Evolutionary conservation across 2,113 vertebrate genomes (phyloP).

Genomic region (Antigone vipio): DNA sequence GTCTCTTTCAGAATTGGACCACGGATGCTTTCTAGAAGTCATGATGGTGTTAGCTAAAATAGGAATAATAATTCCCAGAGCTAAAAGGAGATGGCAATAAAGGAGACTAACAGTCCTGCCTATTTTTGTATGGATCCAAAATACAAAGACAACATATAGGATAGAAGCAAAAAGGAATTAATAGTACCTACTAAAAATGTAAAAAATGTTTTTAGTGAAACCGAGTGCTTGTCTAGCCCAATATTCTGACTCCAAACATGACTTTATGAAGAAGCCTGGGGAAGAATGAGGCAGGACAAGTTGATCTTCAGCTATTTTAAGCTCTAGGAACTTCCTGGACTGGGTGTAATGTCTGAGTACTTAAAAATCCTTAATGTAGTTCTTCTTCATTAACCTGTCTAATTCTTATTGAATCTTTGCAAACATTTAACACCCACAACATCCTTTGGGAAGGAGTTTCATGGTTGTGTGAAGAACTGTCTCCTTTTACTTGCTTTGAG

Average conservation of each 20-base stretch:
- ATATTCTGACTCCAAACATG: not conserved
- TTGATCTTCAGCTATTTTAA: not conserved
- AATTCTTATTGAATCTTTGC: not conserved
- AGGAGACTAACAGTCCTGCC: constrained; percentile 11
- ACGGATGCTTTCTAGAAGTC: not conserved
- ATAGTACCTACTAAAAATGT: not conserved
- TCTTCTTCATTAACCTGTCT: not conserved
- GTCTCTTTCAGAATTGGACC: not conserved
- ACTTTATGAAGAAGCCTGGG: not conserved
- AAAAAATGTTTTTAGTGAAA: not conserved
- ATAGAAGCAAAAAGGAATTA: not conserved
- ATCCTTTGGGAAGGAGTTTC: not conserved
- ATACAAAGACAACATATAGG: not conserved
- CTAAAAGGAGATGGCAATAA: constrained; percentile 12
- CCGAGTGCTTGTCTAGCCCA: not conserved
- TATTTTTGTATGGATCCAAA: not conserved
- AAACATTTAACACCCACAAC: not conserved
- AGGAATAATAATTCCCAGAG: constrained; percentile 19
- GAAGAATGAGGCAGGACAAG: not conserved
- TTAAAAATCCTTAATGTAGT: not conserved
- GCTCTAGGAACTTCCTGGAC: not conserved
- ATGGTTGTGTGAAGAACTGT: not conserved
- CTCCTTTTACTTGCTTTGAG: not conserved
- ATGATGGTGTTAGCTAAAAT: not conserved
- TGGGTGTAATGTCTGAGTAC: not conserved